phyloP scores from a whole-genome alignment of 37 sponge, comb jelly and placozoan species.

The Aphrocallistes beatrix region DNA sequence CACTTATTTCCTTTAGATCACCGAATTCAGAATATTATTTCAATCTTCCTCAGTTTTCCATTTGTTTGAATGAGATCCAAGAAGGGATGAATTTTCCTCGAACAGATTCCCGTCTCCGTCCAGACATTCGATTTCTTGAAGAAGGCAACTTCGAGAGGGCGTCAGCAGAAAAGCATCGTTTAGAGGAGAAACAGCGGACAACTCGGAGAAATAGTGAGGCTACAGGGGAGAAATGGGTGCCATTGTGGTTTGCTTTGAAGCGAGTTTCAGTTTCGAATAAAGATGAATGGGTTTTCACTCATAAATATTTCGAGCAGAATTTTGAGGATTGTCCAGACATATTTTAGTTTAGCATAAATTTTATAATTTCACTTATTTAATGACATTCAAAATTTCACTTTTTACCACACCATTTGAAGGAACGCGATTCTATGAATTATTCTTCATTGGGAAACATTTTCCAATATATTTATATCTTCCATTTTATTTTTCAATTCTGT shows the following conservation, averaged over 20 bases:
- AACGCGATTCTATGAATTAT: no score
- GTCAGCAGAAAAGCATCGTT: conserved; percentile 32
- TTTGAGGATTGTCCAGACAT: conserved; percentile 11
- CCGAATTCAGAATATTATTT: background rate
- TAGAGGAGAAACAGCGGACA: conserved; percentile 46
- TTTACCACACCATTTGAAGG: no score
- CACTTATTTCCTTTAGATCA: background rate
- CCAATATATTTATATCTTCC: no score
- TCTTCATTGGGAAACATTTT: no score
- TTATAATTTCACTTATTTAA: no score
- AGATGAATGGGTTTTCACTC: background rate
- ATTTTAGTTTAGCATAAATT: background rate
- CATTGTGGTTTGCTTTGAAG: conserved; percentile 21
- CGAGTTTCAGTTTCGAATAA: background rate
- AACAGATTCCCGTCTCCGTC: background rate
- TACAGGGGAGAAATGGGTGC: conserved; percentile 1
- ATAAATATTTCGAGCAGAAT: conserved; percentile 7
- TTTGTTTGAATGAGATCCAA: background rate
- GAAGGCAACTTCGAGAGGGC: conserved; percentile 30
- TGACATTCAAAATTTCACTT: no score
- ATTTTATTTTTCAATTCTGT: no score
- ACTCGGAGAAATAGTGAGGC: conserved; percentile 6
- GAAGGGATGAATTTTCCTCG: background rate
- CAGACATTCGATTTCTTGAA: background rate
- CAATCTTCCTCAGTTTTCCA: background rate